Conservation (phyloP, 2,888 invertebrate species). For the Mechanitis messenoides region DNA sequence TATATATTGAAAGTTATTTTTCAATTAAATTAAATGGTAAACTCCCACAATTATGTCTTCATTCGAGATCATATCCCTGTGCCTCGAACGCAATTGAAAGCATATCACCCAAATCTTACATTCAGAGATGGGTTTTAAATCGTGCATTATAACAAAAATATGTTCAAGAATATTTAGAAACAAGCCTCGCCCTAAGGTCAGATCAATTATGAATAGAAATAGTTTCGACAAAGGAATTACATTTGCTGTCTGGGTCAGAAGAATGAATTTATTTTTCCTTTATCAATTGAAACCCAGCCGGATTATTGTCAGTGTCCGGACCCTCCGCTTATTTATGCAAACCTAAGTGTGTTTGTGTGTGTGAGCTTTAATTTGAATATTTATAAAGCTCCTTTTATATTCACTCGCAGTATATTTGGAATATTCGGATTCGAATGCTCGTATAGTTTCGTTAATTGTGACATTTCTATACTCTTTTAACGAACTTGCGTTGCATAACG, state of each 20-base stretch:
- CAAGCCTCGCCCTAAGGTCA: constrained; percentile 40
- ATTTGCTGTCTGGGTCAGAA: constrained; percentile 51
- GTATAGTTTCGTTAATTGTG: neutral
- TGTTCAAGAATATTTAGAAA: constrained; percentile 18
- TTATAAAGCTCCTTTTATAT: constrained; percentile 33
- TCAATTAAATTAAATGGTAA: too few species aligned
- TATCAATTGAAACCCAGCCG: constrained; percentile 17
- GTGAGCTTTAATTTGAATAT: constrained; percentile 54
- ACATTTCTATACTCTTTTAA: too few species aligned
- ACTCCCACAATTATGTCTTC: too few species aligned
- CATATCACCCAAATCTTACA: neutral
- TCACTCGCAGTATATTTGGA: neutral
- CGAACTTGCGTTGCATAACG: constrained; percentile 16
- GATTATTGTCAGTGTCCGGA: constrained; percentile 19
- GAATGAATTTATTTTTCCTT: constrained; percentile 51
- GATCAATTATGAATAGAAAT: constrained; percentile 66
- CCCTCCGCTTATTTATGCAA: constrained; percentile 34
- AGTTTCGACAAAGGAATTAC: constrained; percentile 66
- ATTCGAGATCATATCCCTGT: neutral
- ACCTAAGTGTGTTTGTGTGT: constrained; percentile 25
- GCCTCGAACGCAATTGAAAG: neutral
- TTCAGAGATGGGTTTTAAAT: constrained; percentile 5
- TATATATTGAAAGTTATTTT: too few species aligned
- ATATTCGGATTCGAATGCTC: constrained; percentile 12
- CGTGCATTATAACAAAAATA: constrained; percentile 10